phyloP scores from a whole-genome alignment of 2,113 vertebrate species.

The Daubentonia madagascariensis region DNA sequence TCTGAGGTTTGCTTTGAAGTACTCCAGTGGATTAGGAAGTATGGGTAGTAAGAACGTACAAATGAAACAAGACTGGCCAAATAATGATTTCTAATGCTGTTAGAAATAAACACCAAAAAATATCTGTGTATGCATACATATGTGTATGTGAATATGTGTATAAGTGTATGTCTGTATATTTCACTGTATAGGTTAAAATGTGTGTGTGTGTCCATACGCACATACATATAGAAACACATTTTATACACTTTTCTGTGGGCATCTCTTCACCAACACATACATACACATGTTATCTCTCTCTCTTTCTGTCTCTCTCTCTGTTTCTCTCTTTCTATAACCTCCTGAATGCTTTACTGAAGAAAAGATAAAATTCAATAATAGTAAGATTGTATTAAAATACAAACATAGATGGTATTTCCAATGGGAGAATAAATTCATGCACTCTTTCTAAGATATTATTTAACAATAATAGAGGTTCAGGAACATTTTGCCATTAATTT shows the following conservation, averaged over 20 bases:
- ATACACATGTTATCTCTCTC: neutral
- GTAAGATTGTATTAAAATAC: neutral
- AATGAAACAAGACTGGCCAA: neutral
- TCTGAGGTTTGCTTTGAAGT: neutral
- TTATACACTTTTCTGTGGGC: neutral
- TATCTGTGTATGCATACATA: neutral
- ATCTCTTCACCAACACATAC: neutral
- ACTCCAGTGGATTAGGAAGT: neutral
- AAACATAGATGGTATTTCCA: neutral
- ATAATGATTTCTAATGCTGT: neutral
- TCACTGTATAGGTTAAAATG: neutral
- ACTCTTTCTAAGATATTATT: constrained; percentile 13
- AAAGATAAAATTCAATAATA: neutral
- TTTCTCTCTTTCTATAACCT: too few species aligned
- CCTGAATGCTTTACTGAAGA: neutral
- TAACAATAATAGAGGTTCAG: constrained; percentile 16
- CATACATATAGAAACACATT: neutral
- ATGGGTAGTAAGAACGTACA: neutral
- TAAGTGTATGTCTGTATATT: neutral
- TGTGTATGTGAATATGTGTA: neutral
- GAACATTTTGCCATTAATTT: constrained; percentile 45
- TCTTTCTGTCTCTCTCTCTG: neutral
- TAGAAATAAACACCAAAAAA: neutral
- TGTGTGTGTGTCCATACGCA: neutral
- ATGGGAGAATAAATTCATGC: neutral